Percentiles rank a stretch among this genome's conserved stretches.
These are phyloP conservation scores for Macrostomum lignano DNA, from an alignment of 1,140 invertebrate species.

Conservation along the genomic window DNA sequence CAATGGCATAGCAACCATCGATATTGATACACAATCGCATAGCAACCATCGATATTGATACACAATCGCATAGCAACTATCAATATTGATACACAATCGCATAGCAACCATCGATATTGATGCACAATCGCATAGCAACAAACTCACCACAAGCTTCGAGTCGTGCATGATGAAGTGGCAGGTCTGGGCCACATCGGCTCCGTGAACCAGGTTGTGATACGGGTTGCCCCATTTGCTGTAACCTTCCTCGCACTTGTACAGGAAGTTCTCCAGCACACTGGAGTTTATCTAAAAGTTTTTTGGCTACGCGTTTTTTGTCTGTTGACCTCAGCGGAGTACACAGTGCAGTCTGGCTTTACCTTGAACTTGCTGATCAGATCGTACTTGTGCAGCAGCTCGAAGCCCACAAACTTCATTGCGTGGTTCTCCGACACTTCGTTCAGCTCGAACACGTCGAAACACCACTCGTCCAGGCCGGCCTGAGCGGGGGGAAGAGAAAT, in stretches of 20 bases:
- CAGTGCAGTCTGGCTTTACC: too few relatives aligned
- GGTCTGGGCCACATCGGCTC: slow-evolving; percentile 64
- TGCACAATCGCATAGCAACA: too few relatives aligned
- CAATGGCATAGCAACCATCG: too few relatives aligned
- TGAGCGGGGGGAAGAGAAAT: neutral
- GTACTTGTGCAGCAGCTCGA: slow-evolving; percentile 62
- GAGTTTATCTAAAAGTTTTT: neutral
- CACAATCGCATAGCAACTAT: too few relatives aligned
- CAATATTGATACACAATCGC: too few relatives aligned
- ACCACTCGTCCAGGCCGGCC: slow-evolving; percentile 46
- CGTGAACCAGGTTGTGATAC: slow-evolving; percentile 70
- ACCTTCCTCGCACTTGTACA: slow-evolving; percentile 18
- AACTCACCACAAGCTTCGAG: slow-evolving; percentile 46
- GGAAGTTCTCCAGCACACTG: slow-evolving; percentile 17
- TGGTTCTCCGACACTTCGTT: slow-evolving; percentile 45
- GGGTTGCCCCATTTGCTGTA: slow-evolving; percentile 41
- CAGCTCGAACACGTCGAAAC: slow-evolving; percentile 57
- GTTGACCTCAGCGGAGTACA: too few relatives aligned
- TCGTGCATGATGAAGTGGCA: slow-evolving; percentile 62
- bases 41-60: too few relatives aligned
- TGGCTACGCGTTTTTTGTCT: neutral
- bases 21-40: too few relatives aligned
- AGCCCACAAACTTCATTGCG: slow-evolving; percentile 55
- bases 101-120: too few relatives aligned
- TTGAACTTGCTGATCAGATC: slow-evolving; percentile 72